These are phyloP conservation scores for Meiosimyza decipiens DNA, from an alignment of 2,888 invertebrate genomes.

Conservation along the genomic window DNA sequence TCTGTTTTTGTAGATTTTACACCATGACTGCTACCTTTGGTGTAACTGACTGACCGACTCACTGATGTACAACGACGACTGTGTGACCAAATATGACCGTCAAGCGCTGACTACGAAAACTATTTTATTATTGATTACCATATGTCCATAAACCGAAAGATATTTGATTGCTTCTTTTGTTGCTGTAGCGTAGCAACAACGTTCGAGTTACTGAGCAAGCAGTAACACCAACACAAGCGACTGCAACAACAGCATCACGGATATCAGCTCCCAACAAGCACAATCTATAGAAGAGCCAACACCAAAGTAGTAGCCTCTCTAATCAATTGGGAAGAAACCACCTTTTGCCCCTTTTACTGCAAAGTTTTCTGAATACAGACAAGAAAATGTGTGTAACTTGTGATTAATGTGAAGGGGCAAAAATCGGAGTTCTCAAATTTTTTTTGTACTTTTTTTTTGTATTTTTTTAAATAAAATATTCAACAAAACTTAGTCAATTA, in stretches of 20 bases:
- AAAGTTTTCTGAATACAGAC: too few relatives aligned
- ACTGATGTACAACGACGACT: neutral
- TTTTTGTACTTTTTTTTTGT: too few relatives aligned
- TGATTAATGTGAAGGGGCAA: too few relatives aligned
- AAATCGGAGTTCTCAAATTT: too few relatives aligned
- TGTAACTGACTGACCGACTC: neutral
- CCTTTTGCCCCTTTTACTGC: neutral
- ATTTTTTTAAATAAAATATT: too few relatives aligned
- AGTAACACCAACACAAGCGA: conserved; percentile 9
- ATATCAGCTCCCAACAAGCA: neutral
- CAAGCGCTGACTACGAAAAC: conserved; percentile 14
- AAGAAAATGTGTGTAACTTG: too few relatives aligned
- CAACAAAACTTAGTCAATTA: too few relatives aligned
- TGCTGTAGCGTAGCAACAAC: neutral
- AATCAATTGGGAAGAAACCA: neutral
- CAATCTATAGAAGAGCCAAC: neutral
- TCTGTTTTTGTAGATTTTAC: too few relatives aligned
- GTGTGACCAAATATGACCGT: neutral
- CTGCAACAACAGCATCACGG: neutral
- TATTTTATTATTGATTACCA: conserved; percentile 43
- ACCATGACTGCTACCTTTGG: too few relatives aligned
- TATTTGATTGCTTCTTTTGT: conserved; percentile 33
- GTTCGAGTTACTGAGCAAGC: conserved; percentile 21
- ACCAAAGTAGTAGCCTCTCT: neutral
- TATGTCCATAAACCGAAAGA: conserved; percentile 37